Conservation (phyloP, 1,140 invertebrate genomes). For the Cydia amplana region DNA sequence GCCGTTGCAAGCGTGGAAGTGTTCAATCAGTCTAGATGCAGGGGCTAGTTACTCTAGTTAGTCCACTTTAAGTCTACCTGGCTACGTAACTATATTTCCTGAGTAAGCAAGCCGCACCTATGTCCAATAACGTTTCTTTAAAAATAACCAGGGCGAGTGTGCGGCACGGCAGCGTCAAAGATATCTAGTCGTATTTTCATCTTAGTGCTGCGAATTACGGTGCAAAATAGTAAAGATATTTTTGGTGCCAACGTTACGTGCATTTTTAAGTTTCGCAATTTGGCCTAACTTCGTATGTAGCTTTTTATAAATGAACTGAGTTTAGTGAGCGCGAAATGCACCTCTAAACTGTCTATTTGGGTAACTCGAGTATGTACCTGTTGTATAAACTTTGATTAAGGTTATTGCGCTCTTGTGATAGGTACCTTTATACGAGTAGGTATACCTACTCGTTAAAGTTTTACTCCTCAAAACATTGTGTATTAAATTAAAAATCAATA, state of each 20-base stretch:
- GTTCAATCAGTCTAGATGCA: slow-evolving; percentile 69
- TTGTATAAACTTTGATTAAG: slow-evolving; percentile 15
- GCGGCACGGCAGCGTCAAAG: not conserved
- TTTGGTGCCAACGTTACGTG: not conserved
- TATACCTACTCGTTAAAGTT: too few relatives aligned
- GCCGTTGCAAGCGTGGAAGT: slow-evolving; percentile 60
- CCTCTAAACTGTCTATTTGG: slow-evolving; percentile 13
- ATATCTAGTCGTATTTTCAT: not conserved
- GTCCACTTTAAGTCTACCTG: slow-evolving; percentile 56
- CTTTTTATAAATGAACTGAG: slow-evolving; percentile 23
- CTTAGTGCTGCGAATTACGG: not conserved
- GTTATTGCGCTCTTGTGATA: not conserved
- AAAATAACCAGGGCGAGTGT: slow-evolving; percentile 21
- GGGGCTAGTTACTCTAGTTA: slow-evolving; percentile 47
- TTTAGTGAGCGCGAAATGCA: not conserved
- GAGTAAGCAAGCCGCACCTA: slow-evolving; percentile 22
- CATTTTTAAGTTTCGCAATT: slow-evolving; percentile 27
- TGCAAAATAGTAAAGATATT: not conserved
- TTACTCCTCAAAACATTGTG: too few relatives aligned
- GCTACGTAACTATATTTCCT: slow-evolving; percentile 35
- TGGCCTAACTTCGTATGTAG: not conserved
- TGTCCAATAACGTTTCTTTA: slow-evolving; percentile 28
- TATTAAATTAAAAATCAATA: too few relatives aligned
- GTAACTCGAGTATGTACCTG: not conserved
- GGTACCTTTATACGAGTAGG: not conserved